A percentile compares a stretch with the other conserved stretches of the same genome.
Evolutionary conservation across 2,888 invertebrate genomes (phyloP).

Genomic region (Zygogramma bicolorata): DNA sequence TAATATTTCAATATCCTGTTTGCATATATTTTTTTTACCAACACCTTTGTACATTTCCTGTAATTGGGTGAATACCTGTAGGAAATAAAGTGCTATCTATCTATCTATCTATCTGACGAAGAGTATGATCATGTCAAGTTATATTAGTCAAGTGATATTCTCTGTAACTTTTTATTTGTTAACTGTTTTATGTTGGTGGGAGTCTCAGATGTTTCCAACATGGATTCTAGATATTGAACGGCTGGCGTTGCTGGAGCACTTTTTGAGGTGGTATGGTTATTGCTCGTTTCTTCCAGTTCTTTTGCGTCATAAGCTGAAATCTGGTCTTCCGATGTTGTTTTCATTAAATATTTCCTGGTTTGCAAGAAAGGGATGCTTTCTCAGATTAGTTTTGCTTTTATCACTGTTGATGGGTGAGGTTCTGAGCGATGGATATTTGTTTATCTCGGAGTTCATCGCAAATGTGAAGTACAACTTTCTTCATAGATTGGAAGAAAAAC

Average conservation of each 20-base stretch:
- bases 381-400: too few species aligned
- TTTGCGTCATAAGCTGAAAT: not conserved
- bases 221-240: not conserved
- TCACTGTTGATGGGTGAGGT: too few species aligned
- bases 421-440: too few species aligned
- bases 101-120: too few species aligned
- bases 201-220: not conserved
- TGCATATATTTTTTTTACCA: too few species aligned
- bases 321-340: too few species aligned
- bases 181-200: not conserved
- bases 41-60: too few species aligned
- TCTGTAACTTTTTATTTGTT: not conserved
- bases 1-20: too few species aligned
- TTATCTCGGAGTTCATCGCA: not conserved
- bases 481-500: not conserved
- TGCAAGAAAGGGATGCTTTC: not conserved
- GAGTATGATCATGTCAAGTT: too few species aligned
- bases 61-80: too few species aligned
- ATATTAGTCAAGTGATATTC: too few species aligned
- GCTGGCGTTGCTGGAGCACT: conserved; percentile 6
- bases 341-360: not conserved
- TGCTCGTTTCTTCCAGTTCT: not conserved
- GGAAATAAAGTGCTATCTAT: too few species aligned
- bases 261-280: not conserved
- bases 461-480: not conserved